phyloP scores from a whole-genome alignment of 2,113 vertebrate genomes.

The Crotalus helleri region DNA sequence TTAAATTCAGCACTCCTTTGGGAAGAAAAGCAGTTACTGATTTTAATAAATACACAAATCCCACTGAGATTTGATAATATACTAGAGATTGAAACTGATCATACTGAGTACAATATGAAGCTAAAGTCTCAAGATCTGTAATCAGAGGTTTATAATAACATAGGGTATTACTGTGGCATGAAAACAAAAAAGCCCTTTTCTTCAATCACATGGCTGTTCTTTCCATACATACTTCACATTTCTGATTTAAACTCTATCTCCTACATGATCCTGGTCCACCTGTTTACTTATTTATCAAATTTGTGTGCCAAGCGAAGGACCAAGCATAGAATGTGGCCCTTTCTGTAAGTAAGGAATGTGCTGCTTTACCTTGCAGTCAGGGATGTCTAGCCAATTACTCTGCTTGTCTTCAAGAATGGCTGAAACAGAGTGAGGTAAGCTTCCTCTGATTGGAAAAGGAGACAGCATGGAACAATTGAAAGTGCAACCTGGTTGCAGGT shows the following conservation, averaged over 20 bases:
- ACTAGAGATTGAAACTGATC: constrained; percentile 1
- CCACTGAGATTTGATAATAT: not conserved
- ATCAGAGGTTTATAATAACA: not conserved
- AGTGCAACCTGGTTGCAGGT: not conserved
- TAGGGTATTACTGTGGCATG: not conserved
- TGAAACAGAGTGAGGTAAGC: not conserved
- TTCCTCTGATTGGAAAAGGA: not conserved
- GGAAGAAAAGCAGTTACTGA: not conserved
- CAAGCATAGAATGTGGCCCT: not conserved
- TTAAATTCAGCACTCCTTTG: not conserved
- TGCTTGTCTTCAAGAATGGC: not conserved
- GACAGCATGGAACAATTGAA: not conserved
- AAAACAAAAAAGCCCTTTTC: not conserved
- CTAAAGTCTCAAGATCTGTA: not conserved
- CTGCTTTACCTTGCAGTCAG: not conserved
- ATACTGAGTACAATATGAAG: not conserved
- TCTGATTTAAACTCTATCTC: not conserved
- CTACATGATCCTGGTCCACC: not conserved
- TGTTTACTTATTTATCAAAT: not conserved
- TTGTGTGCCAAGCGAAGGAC: not conserved
- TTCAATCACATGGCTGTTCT: not conserved
- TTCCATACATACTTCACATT: not conserved
- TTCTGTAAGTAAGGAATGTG: not conserved
- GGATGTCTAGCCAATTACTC: not conserved
- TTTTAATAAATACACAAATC: not conserved